Conservation (phyloP, 1,140 invertebrate genomes). For the Drosophila guanche region DNA sequence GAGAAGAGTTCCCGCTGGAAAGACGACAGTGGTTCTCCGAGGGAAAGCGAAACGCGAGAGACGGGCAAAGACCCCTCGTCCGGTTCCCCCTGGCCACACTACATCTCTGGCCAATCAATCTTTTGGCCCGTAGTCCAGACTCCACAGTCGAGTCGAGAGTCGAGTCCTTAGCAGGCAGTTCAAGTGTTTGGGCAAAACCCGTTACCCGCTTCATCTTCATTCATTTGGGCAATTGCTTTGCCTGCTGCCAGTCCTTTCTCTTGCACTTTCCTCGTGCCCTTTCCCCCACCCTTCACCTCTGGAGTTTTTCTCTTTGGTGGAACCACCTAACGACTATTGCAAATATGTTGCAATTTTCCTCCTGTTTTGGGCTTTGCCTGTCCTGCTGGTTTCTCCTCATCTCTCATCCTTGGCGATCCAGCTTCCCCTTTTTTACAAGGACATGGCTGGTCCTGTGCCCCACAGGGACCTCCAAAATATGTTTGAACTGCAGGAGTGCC, state of each 20-base stretch:
- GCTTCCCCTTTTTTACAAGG: conserved; percentile 20
- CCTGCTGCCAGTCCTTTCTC: conserved; percentile 8
- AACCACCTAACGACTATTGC: conserved; percentile 63
- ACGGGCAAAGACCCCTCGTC: conserved; percentile 17
- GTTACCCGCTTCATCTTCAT: conserved; percentile 71
- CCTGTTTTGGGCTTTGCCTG: conserved; percentile 44
- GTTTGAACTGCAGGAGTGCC: conserved; percentile 46
- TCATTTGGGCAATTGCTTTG: conserved; percentile 68
- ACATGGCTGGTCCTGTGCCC: conserved; percentile 52
- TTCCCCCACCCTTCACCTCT: conserved; percentile 7
- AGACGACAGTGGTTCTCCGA: neutral
- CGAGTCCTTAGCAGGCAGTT: conserved; percentile 45
- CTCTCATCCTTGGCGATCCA: conserved; percentile 13
- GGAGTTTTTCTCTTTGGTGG: conserved; percentile 15
- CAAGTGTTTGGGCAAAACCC: conserved; percentile 40
- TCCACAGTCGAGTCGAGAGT: neutral
- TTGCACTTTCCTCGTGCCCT: neutral
- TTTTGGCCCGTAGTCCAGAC: conserved; percentile 8
- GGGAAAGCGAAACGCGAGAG: conserved; percentile 37
- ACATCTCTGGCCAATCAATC: conserved; percentile 57
- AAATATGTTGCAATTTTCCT: conserved; percentile 78
- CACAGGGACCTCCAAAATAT: conserved; percentile 61
- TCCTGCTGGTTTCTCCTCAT: conserved; percentile 25
- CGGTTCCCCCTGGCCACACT: conserved; percentile 15
- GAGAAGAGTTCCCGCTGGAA: conserved; percentile 10